Evolutionary conservation across 2,888 invertebrate genomes (phyloP).

Genomic region (Subacronicta megacephala): DNA sequence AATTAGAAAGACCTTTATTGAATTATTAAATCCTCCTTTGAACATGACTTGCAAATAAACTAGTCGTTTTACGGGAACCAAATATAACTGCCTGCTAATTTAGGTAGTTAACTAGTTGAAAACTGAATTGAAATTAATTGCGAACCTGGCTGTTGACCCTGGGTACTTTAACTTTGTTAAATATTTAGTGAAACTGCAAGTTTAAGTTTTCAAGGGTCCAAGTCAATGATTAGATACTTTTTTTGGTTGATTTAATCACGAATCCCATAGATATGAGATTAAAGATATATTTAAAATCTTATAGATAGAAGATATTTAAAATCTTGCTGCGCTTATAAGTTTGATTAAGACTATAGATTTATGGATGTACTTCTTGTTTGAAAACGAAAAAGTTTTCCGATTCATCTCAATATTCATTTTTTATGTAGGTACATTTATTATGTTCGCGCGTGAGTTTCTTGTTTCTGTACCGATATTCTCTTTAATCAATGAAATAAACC

Average conservation of each 20-base stretch:
- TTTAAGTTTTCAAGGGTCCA: background rate
- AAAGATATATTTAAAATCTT: no score
- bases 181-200: conserved; percentile 7
- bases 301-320: no score
- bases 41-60: conserved; percentile 16
- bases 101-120: conserved; percentile 29
- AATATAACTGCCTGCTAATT: conserved; percentile 38
- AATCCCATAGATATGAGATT: no score
- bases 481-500: no score
- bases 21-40: conserved; percentile 8
- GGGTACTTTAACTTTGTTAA: conserved; percentile 12
- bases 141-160: conserved; percentile 22
- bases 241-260: background rate
- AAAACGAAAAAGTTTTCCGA: no score
- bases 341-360: no score
- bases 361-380: no score
- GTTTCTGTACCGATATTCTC: no score
- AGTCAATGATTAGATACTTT: background rate
- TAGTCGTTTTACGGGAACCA: conserved; percentile 22
- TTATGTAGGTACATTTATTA: no score
- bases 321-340: no score
- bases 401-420: no score
- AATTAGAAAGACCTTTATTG: conserved; percentile 3
- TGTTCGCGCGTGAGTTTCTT: no score
- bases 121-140: conserved; percentile 29